Evolutionary conservation across 1,140 invertebrate genomes (phyloP).

Genomic region (Akabosia matsudoensis): DNA sequence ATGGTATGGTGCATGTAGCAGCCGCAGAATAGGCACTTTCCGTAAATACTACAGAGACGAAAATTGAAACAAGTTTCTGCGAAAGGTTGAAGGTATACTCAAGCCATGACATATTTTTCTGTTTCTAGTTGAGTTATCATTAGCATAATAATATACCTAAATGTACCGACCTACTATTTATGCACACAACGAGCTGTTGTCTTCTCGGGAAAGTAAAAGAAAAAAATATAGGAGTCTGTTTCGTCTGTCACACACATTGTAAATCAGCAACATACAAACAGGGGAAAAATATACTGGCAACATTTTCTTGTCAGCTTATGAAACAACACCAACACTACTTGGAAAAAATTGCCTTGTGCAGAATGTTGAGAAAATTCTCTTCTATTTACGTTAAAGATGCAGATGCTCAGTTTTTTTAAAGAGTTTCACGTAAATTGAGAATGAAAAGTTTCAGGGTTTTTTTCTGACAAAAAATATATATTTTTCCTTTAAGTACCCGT

Average conservation of each 20-base stretch:
- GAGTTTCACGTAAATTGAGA: no score
- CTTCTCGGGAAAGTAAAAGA: no score
- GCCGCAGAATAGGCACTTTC: no score
- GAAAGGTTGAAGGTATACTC: no score
- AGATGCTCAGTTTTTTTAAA: no score
- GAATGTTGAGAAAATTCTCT: background rate
- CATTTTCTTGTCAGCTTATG: background rate
- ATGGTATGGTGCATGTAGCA: no score
- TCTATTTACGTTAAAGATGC: background rate
- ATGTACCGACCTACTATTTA: background rate
- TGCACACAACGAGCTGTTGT: background rate
- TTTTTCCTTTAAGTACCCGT: background rate
- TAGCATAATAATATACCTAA: background rate
- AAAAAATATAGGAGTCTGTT: background rate
- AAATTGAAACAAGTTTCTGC: no score
- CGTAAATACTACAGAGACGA: no score
- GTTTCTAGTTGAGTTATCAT: background rate
- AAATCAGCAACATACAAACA: background rate
- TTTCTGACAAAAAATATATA: no score
- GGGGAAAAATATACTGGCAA: background rate
- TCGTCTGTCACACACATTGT: background rate
- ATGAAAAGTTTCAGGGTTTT: no score
- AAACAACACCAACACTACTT: no score
- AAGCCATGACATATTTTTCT: background rate
- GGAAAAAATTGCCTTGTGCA: no score